Base-by-base conservation (phyloP, 2,797 vertebrate species). In the Channa striata region DNA sequence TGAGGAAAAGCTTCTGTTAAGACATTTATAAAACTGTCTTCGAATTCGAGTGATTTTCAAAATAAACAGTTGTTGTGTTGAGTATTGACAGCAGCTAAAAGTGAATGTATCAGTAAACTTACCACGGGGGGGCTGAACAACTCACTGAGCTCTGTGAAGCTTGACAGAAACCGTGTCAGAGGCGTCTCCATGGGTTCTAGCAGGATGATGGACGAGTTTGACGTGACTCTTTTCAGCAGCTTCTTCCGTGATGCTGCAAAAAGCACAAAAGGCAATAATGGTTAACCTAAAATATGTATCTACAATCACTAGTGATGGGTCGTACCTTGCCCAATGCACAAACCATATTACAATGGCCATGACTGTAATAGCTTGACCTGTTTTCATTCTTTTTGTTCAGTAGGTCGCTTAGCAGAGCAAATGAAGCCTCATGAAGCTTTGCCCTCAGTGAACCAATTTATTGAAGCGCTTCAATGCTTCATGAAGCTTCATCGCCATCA, bases 111-210 rank as follows among this genome's bases (percentile, higher is more conserved):
- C 20, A 6, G 37, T n/a, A 2, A 19, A 53, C 87, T 80, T 57
- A 94, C 93, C 85, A 93, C 86, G 37, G 89, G 92, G 1, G 96
- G 91, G 57, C 80, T 84, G 52, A 99, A 98, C 59, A 97, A 17
- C 30, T 89, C 89, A 0, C 88, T 81, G 48, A 95, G 85, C 0
- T 89, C 89, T 0, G 92, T 34, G 51, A 96, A 93, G 90, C 94
- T 96, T 1, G 87, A 87, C 43, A 99, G 88, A 76, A 96, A 97
- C 33, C 92, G 93, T 0, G 96, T 95, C n/a, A 94, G 80, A 0
- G 94, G 78, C 0, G 93, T 96, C 81, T 96, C 95, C 87, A 98
- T 90, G 11, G 91, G 94, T 68, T 98, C 95, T 60, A 99, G 89
- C 8, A 99, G 85, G 76, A 99, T 65, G 94, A 96, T 30, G 63